These are phyloP conservation scores for Crenuchus spilurus DNA, from an alignment of 2,797 vertebrate species.

Conservation along the genomic window DNA sequence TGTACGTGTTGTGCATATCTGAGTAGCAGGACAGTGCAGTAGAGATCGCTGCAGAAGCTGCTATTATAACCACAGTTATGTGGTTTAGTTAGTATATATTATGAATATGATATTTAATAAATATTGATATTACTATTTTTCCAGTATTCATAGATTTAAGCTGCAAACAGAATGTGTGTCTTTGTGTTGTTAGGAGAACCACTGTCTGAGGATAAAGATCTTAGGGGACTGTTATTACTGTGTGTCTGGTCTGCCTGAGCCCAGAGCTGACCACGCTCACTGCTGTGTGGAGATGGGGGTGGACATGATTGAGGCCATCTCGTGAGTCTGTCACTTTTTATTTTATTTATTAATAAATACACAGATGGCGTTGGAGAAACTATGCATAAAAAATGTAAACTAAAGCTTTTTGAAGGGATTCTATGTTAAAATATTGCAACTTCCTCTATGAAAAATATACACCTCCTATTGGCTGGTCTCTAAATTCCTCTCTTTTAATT, in stretches of 20 bases:
- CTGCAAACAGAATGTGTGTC: too few relatives aligned
- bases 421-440: too few relatives aligned
- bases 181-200: slow-evolving; percentile 84
- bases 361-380: too few relatives aligned
- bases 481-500: too few relatives aligned
- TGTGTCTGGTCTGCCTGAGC: slow-evolving; percentile 93
- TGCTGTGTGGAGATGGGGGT: slow-evolving; percentile 99
- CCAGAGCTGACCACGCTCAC: slow-evolving; percentile 93
- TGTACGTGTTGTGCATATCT: slow-evolving; percentile 2
- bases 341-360: too few relatives aligned
- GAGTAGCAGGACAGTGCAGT: background rate
- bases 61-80: too few relatives aligned
- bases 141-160: too few relatives aligned
- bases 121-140: too few relatives aligned
- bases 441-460: too few relatives aligned
- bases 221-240: slow-evolving; percentile 98
- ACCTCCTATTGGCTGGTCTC: too few relatives aligned
- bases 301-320: slow-evolving; percentile 98
- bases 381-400: too few relatives aligned
- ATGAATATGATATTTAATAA: background rate
- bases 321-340: slow-evolving; percentile 76
- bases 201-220: slow-evolving; percentile 97
- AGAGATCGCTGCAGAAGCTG: background rate
- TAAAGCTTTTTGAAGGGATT: too few relatives aligned
- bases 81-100: background rate